Base-by-base conservation (phyloP, 2,888 invertebrate genomes). In the Galerucella nymphaeae region DNA sequence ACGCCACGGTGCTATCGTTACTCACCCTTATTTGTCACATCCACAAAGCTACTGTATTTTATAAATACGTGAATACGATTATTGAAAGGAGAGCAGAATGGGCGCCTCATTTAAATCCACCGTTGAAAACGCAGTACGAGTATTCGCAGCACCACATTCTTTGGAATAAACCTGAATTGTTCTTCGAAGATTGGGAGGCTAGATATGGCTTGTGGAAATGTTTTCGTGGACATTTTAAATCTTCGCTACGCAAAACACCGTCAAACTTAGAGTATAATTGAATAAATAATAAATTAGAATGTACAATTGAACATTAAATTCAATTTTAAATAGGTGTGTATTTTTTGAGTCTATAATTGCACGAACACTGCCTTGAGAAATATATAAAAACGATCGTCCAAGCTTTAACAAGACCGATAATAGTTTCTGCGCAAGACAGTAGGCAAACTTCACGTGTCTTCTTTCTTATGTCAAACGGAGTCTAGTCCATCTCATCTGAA, bases 31-130 rank as follows among this genome's bases (percentile, higher is more conserved):
- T 91, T 5, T 91, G 91, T 79, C 91, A 91, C 88, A 87, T 91
- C 2, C 90, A 91, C 81, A 87, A 88, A 59, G 90, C 91, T 0
- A 80, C 86, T 82, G 84, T 89, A 1, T 87, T 92, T 66, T 90
- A 91, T 72, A 84, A 87, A 1, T 91, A 91, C 76, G 88, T 92
- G 0, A 88, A 89, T 72, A 88, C 87, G 67, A 88, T 92, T 20
- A 86, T 91, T 72, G 86, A 88, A 48, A 84, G 88, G 50, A 86
- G 92, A 42, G 90, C 91, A 0, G 88, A 89, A 68, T 89, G 89
- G 83, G 91, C 92, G 0, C 91, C 92, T 0, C 90, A 91, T 79
- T 82, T 92, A 6, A 91, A 91, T 82, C 92, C 92, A 0, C 91
- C 91, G 0, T 77, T 92, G 48, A 87, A 87, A 79, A 83, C 87